Base-by-base conservation (phyloP, 2,888 invertebrate species). In the Agriopis marginaria region DNA sequence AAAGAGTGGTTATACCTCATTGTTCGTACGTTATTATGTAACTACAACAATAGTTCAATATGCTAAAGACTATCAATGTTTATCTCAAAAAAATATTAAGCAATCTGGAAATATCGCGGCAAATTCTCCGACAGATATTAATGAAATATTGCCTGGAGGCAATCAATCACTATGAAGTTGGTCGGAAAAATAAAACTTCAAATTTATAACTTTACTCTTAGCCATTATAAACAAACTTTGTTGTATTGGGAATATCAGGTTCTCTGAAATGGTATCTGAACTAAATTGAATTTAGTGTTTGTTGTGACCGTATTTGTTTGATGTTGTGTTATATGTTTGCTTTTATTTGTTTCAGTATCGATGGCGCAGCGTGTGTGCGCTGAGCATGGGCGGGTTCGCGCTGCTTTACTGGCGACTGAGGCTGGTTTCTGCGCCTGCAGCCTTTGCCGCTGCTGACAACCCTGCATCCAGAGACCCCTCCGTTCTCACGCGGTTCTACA, bases 371-470 rank as follows among this genome's bases (percentile, higher is more conserved):
- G 91, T 97, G 74, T 95, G 96, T 75, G 95, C 97, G 59, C 89
- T 98, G 66, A 95, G 95, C 6, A 94, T 96, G 17, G 96, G 97
- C 9, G 95, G 97, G 11, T 91, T 96, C 32, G 95, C 96, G 12
- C 95, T 98, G 73, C 92, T 98, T 45, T 95, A 96, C 76, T 96
- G 97, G 84, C 96, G 99, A 55, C 92, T 99, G 72, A 96, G 97
- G 80, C 95, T 98, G 73, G 97, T 98, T 79, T 96, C 96, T 63
- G 95, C 95, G 9, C 95, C 96, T 1, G 97, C 97, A 5, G 96
- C 97, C 75, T 99, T 99, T 89, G 98, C 99, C 59, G 97, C 97
- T 50, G 98, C 99, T 7, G 99, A 99, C 95, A 99, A 99, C 94
- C 99, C 99, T 0, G 97, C 99, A 44, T 97, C 99, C n/a, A 96